A percentile compares a stretch with the other conserved stretches of the same genome.
Conservation (phyloP, 1,140 invertebrate genomes). For the Rhopalosiphum maidis region DNA sequence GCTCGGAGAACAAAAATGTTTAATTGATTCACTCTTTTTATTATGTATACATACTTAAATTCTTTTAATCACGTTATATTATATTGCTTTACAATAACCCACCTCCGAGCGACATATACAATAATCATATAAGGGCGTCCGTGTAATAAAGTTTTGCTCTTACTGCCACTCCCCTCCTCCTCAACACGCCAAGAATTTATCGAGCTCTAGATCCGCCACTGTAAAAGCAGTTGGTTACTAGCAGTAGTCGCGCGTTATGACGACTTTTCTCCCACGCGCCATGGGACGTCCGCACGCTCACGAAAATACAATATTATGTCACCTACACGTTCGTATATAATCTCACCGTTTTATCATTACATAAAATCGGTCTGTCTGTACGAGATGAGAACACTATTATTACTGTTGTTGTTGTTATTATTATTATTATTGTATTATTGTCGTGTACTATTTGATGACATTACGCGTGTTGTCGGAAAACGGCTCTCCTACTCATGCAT, state of each 20-base stretch:
- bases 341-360: neutral
- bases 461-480: neutral
- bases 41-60: neutral
- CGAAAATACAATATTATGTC: neutral
- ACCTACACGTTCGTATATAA: neutral
- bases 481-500: neutral
- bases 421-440: neutral
- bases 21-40: neutral
- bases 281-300: neutral
- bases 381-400: neutral
- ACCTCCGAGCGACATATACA: neutral
- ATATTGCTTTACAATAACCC: neutral
- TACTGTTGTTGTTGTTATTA: neutral
- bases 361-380: neutral
- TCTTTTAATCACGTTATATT: neutral
- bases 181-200: neutral
- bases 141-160: neutral
- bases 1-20: neutral
- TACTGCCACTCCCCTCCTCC: neutral
- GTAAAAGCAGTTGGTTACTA: neutral
- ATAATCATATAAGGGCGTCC: neutral
- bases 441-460: neutral
- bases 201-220: neutral
- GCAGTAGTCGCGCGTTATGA: neutral
- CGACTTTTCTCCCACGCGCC: constrained; percentile 30